Base-by-base conservation (phyloP, 2,888 invertebrate species). In the Euplexia lucipara region DNA sequence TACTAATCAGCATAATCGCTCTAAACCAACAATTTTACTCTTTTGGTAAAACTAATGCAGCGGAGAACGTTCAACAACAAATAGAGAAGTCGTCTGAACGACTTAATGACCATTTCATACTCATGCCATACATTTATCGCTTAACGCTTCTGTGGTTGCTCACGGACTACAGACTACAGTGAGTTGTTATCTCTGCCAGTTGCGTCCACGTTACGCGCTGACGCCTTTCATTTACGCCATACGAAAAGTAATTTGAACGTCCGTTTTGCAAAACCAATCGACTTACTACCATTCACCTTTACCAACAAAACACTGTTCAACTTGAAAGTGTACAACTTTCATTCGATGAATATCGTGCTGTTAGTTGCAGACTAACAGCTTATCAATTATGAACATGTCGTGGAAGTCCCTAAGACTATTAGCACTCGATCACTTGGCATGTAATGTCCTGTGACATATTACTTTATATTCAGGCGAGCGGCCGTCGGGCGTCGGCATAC, bases 391-490 rank as follows among this genome's bases (percentile, higher is more conserved):
- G 65, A 75, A 39, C 56, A 70, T 70, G 67, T 73, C 66, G 66
- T 77, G 78, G 73, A 69, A 65, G 72, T 74, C 75, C 68, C 78
- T 80, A 73, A 78, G 75, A 83, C 82, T 86, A 87, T 88, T 85
- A 84, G 84, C 83, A 86, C 86, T 87, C 83, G 81, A 90, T 90
- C 86, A 88, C 86, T 78, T 77, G 82, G 79, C 84, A 80, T 85
- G 85, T 88, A 85, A 88, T 88, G 86, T 88, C 82, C 87, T 88
- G 83, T 88, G 87, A 89, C 88, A 88, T 91, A 91, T 92, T 86
- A 90, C 88, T 93, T 93, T 89, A 93, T 90, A 93, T 93, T 92
- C 92, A 85, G 86, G 79, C 86, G 79, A 81, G 86, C 85, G 83
- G 82, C 73, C 86, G 88, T 69, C 84, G 81, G 82, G 87, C 87